phyloP scores from a whole-genome alignment of 2,888 invertebrate species.

The Cryptocheilus praepositus region DNA sequence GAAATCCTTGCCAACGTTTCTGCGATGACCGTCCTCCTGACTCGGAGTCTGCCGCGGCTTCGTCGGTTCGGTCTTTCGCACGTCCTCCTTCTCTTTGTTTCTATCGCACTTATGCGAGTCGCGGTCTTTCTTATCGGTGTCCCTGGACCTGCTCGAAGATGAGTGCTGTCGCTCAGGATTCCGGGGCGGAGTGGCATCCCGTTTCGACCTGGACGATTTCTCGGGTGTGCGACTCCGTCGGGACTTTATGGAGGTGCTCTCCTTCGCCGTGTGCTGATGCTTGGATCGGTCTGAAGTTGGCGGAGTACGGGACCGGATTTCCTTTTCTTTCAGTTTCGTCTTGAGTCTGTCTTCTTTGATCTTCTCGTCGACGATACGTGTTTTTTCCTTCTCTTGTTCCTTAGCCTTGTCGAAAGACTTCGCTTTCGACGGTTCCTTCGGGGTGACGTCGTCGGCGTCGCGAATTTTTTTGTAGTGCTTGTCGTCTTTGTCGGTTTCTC shows the following conservation, averaged over 20 bases:
- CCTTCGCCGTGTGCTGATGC: conserved; percentile 62
- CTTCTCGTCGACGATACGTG: conserved; percentile 57
- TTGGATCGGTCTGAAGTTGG: conserved; percentile 63
- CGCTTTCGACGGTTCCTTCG: conserved; percentile 54
- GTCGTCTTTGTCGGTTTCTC: conserved; percentile 56
- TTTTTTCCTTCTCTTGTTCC: conserved; percentile 64
- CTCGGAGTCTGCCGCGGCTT: conserved; percentile 53
- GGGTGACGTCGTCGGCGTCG: conserved; percentile 51
- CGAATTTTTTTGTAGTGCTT: conserved; percentile 52
- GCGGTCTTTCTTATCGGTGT: conserved; percentile 66
- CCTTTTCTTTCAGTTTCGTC: conserved; percentile 68
- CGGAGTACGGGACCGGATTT: conserved; percentile 69
- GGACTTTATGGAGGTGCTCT: conserved; percentile 52
- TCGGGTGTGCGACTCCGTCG: conserved; percentile 70
- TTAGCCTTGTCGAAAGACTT: conserved; percentile 62
- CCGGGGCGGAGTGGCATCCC: conserved; percentile 58
- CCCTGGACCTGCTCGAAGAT: conserved; percentile 55
- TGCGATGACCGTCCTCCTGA: conserved; percentile 72
- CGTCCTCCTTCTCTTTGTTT: conserved; percentile 63
- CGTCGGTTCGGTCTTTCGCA: conserved; percentile 39
- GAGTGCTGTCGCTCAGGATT: conserved; percentile 60
- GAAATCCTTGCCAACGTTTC: conserved; percentile 67
- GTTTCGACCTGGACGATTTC: conserved; percentile 62
- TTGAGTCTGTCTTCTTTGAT: conserved; percentile 67
- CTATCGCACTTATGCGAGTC: conserved; percentile 67